Percentiles rank a stretch among this genome's conserved stretches.
These are phyloP conservation scores for Porites cylindrica DNA, from an alignment of 92 coral and sea anemone genomes.

Conservation along the genomic window DNA sequence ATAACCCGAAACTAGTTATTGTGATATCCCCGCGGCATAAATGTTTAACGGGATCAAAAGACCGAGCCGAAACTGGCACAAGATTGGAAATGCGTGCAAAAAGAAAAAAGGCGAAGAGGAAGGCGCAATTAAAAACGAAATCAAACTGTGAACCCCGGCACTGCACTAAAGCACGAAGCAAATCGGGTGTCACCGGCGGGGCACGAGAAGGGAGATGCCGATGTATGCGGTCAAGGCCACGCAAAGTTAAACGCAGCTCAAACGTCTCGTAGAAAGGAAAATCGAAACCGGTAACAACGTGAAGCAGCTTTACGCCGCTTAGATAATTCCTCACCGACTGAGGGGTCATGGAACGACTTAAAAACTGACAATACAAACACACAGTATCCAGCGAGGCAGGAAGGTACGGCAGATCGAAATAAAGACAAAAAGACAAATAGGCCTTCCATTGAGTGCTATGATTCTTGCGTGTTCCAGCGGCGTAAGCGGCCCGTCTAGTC, in stretches of 20 bases:
- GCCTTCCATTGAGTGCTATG: conserved; percentile 43
- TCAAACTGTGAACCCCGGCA: neutral
- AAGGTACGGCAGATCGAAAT: conserved; percentile 21
- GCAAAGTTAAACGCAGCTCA: conserved; percentile 12
- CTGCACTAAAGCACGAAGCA: conserved; percentile 20
- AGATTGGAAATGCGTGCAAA: conserved; percentile 12
- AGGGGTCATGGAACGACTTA: conserved; percentile 32
- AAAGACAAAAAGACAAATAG: conserved; percentile 33
- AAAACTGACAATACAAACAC: conserved; percentile 42
- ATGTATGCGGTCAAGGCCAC: conserved; percentile 22
- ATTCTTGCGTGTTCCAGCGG: conserved; percentile 23
- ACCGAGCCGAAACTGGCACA: neutral
- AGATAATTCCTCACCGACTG: conserved; percentile 35
- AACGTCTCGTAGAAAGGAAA: conserved; percentile 1
- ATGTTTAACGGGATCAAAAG: neutral
- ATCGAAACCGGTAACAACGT: neutral
- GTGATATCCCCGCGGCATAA: neutral
- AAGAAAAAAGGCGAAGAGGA: conserved; percentile 24
- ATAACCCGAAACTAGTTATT: neutral
- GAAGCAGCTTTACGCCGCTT: conserved; percentile 36
- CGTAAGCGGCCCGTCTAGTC: conserved; percentile 39
- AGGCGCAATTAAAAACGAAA: conserved; percentile 1
- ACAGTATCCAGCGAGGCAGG: conserved; percentile 44
- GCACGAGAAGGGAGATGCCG: conserved; percentile 20
- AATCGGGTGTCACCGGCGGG: conserved; percentile 23